Evolutionary conservation across 2,797 vertebrate species (phyloP).

Genomic region (Crenichthys baileyi): DNA sequence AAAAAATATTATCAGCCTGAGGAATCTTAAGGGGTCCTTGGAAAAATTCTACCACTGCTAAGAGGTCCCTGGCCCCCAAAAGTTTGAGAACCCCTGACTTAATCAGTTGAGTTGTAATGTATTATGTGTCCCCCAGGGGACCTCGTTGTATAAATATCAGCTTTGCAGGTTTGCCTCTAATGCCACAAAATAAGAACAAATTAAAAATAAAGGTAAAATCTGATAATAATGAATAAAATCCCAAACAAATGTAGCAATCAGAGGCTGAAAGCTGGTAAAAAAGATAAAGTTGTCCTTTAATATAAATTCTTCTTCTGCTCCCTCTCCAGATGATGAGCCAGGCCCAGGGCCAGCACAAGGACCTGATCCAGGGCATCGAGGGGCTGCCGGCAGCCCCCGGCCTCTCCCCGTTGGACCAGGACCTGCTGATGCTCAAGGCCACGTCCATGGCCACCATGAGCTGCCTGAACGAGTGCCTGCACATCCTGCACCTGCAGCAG

Average conservation of each 20-base stretch:
- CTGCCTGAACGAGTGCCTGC: slow-evolving; percentile 97
- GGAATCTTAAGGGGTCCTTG: too few relatives aligned
- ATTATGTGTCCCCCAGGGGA: not conserved
- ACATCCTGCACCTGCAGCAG: slow-evolving; percentile 96
- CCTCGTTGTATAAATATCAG: not conserved
- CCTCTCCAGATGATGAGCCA: slow-evolving; percentile 92
- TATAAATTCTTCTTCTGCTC: too few relatives aligned
- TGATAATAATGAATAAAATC: too few relatives aligned
- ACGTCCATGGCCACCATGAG: slow-evolving; percentile 98
- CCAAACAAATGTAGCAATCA: too few relatives aligned
- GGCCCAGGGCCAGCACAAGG: slow-evolving; percentile 94
- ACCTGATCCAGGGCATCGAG: slow-evolving; percentile 94
- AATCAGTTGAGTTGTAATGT: not conserved
- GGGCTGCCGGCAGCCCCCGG: slow-evolving; percentile 89
- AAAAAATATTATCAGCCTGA: too few relatives aligned
- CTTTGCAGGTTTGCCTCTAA: not conserved
- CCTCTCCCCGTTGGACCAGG: slow-evolving; percentile 94
- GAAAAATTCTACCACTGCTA: too few relatives aligned
- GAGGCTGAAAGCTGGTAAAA: too few relatives aligned
- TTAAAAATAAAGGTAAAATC: not conserved
- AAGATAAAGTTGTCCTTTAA: too few relatives aligned
- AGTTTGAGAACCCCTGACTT: too few relatives aligned
- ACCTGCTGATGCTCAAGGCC: slow-evolving; percentile 96
- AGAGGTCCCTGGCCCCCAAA: too few relatives aligned
- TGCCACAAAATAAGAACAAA: not conserved